These are phyloP conservation scores for Dendrophyllia cribrosa DNA, from an alignment of 64 coral and sea anemone genomes.

Conservation along the genomic window DNA sequence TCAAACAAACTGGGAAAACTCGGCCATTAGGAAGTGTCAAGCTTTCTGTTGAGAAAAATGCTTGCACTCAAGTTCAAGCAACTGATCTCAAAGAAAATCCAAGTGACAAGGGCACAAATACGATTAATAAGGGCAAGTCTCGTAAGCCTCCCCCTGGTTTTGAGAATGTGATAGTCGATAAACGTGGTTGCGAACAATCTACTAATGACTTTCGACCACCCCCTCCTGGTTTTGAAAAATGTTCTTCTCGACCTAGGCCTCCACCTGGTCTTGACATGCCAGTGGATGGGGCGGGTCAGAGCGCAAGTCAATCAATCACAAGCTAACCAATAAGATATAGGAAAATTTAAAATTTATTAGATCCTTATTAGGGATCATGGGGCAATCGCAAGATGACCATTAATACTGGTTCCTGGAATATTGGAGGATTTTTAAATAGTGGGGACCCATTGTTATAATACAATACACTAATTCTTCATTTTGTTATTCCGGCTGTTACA, in stretches of 20 bases:
- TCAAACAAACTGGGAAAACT: not conserved
- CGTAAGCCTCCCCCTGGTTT: conserved; percentile 55
- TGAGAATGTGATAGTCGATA: conserved; percentile 13
- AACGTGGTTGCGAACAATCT: not conserved
- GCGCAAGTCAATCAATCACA: not conserved
- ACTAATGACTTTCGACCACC: not conserved
- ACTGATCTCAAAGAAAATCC: not conserved
- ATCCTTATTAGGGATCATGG: too few species aligned
- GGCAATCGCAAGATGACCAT: too few species aligned
- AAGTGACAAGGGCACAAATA: not conserved
- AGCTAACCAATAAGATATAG: not conserved
- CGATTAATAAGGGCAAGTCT: not conserved
- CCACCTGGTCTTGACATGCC: conserved; percentile 37
- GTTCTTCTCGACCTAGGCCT: not conserved
- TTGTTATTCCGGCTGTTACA: too few species aligned
- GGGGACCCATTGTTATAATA: too few species aligned
- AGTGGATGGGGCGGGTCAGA: not conserved
- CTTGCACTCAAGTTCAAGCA: not conserved
- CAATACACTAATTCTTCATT: too few species aligned
- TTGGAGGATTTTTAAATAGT: too few species aligned
- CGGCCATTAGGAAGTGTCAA: not conserved
- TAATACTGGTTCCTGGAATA: too few species aligned
- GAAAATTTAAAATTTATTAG: too few species aligned
- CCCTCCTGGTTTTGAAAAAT: not conserved
- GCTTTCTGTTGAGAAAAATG: not conserved